phyloP scores from a whole-genome alignment of 2,888 invertebrate species.

The Bruchidius siliquastri region DNA sequence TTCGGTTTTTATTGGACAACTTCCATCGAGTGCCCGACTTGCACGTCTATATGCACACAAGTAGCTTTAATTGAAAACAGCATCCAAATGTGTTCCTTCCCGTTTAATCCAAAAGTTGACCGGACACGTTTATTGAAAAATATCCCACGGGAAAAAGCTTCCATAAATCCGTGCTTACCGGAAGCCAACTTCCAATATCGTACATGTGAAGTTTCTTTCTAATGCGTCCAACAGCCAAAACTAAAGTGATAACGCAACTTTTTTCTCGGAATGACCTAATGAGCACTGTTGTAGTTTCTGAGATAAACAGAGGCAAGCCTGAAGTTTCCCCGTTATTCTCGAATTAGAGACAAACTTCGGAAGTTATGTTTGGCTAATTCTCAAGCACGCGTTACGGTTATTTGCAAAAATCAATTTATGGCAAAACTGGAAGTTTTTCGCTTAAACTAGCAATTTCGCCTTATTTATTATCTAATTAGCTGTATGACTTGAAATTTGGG shows the following conservation, averaged over 20 bases:
- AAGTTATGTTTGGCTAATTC: not conserved
- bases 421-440: not conserved
- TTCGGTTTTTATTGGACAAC: no score
- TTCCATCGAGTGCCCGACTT: no score
- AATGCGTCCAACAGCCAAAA: not conserved
- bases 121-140: not conserved
- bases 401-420: not conserved
- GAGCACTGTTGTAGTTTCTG: not conserved
- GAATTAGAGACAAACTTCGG: not conserved
- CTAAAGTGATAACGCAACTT: not conserved
- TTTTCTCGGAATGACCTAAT: not conserved
- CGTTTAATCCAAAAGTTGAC: not conserved
- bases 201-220: not conserved
- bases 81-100: no score
- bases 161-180: not conserved
- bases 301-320: not conserved
- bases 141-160: not conserved
- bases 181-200: not conserved
- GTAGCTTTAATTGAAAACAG: no score
- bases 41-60: no score
- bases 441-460: not conserved
- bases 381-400: not conserved
- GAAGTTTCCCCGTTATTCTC: not conserved
- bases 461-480: no score
- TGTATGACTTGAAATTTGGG: no score